These are phyloP conservation scores for Drosophila mettleri DNA, from an alignment of 2,888 invertebrate genomes.

Conservation along the genomic window DNA sequence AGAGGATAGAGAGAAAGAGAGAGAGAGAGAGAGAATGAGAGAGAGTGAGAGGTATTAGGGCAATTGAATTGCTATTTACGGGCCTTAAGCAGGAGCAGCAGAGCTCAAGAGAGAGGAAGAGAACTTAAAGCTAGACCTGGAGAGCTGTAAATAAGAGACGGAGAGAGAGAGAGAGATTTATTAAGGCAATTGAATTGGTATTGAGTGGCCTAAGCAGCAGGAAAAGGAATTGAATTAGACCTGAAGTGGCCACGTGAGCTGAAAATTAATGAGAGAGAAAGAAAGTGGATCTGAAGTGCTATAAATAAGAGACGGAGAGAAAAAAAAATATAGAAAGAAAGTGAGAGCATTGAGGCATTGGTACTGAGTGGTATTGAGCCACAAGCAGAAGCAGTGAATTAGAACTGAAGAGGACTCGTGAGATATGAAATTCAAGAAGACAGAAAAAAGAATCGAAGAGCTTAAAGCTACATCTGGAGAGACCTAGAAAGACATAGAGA, in stretches of 20 bases:
- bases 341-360: background rate
- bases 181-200: background rate
- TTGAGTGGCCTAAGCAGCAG: background rate
- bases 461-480: background rate
- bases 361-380: background rate
- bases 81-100: too few species aligned
- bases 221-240: too few species aligned
- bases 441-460: background rate
- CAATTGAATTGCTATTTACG: too few species aligned
- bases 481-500: too few species aligned
- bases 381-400: background rate
- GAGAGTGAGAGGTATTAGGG: too few species aligned
- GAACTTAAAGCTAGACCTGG: background rate
- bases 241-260: too few species aligned
- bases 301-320: too few species aligned
- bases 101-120: background rate
- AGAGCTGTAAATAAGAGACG: background rate
- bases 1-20: too few species aligned
- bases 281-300: background rate
- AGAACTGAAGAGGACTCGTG: too few species aligned
- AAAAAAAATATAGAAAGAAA: too few species aligned
- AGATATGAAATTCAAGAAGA: too few species aligned
- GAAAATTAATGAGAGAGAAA: too few species aligned
- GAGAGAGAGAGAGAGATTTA: background rate
- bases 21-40: background rate